phyloP scores from a whole-genome alignment of 1,140 invertebrate genomes.

The Periplaneta americana region DNA sequence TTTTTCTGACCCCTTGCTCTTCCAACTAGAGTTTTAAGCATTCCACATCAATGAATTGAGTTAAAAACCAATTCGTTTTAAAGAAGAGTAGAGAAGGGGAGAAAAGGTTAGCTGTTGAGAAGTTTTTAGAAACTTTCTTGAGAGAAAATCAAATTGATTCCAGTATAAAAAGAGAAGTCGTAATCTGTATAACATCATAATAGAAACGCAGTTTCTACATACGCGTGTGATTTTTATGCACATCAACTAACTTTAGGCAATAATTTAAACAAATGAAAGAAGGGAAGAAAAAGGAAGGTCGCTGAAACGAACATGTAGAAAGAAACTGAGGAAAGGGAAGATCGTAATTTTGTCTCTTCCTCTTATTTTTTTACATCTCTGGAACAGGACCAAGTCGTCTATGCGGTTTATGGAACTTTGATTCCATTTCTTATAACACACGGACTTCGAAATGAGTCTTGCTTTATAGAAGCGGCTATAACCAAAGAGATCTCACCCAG shows the following conservation, averaged over 20 bases:
- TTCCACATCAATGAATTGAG: no score
- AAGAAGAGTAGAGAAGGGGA: no score
- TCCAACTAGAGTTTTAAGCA: no score
- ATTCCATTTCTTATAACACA: background rate
- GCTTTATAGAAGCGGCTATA: background rate
- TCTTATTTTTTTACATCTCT: no score
- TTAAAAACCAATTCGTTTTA: no score
- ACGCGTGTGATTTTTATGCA: no score
- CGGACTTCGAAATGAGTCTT: background rate
- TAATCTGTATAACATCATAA: background rate
- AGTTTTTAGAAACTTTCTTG: background rate
- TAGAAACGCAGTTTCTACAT: background rate
- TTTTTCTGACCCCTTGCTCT: no score
- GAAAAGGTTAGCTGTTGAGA: no score
- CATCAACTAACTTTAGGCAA: background rate
- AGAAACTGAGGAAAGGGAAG: background rate
- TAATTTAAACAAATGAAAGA: background rate
- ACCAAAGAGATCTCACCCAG: background rate
- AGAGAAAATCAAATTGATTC: background rate
- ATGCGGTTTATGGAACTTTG: background rate
- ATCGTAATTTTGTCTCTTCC: background rate
- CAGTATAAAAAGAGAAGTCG: no score
- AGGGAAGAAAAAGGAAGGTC: background rate
- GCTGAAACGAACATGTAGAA: background rate
- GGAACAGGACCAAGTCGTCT: background rate